Conservation (phyloP, 2,113 vertebrate species). For the Thunnus thynnus region DNA sequence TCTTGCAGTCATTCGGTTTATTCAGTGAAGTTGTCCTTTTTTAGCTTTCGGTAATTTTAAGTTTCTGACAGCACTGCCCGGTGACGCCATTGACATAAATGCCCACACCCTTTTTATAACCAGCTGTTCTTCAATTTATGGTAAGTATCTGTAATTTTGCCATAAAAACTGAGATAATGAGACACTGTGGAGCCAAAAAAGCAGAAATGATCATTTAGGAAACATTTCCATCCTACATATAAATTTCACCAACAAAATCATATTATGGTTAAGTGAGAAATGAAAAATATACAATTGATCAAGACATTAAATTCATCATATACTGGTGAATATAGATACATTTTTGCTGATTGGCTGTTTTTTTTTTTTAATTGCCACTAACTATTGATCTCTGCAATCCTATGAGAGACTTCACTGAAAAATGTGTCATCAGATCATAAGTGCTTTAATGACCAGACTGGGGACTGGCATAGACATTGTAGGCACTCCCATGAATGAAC, state of each 20-base stretch:
- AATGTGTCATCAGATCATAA: conserved; percentile 11
- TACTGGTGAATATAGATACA: background rate
- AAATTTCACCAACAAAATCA: background rate
- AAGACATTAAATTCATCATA: conserved; percentile 16
- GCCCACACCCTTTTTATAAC: conserved; percentile 13
- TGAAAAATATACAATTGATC: background rate
- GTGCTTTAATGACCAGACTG: conserved; percentile 12
- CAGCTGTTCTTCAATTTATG: conserved; percentile 17
- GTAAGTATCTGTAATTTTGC: conserved; percentile 14
- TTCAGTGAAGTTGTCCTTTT: background rate
- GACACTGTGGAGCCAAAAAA: conserved; percentile 17
- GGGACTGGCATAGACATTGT: conserved; percentile 7
- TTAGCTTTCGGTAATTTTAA: background rate
- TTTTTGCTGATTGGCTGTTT: conserved; percentile 24
- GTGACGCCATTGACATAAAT: conserved; percentile 35
- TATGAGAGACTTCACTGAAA: conserved; percentile 25
- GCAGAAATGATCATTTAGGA: conserved; percentile 16
- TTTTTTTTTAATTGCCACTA: conserved; percentile 11
- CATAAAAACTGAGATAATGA: conserved; percentile 35
- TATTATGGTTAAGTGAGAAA: background rate
- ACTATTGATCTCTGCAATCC: conserved; percentile 18
- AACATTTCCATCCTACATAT: background rate
- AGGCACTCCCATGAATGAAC: conserved; percentile 41
- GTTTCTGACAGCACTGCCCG: background rate
- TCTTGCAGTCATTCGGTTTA: background rate